These are phyloP conservation scores for Cosmorhoe ocellata DNA, from an alignment of 2,888 invertebrate species.

Conservation along the genomic window DNA sequence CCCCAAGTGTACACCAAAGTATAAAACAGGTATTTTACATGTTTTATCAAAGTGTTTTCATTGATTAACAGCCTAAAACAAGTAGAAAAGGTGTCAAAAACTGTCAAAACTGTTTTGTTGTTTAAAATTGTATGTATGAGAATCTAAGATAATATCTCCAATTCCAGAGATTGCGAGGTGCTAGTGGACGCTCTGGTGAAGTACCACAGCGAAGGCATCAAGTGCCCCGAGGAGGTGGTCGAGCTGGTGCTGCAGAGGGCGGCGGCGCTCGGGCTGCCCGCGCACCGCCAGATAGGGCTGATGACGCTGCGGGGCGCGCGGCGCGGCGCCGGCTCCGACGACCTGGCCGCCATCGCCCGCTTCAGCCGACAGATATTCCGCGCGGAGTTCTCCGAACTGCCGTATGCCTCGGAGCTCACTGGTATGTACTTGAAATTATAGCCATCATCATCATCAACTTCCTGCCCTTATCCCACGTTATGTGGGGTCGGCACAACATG, in stretches of 20 bases:
- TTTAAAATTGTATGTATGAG: too few relatives aligned
- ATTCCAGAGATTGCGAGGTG: slow-evolving; percentile 51
- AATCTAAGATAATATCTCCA: too few relatives aligned
- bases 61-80: too few relatives aligned
- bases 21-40: too few relatives aligned
- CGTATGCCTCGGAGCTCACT: slow-evolving; percentile 43
- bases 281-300: slow-evolving; percentile 57
- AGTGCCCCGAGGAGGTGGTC: slow-evolving; percentile 51
- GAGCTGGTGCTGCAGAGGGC: slow-evolving; percentile 46
- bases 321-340: slow-evolving; percentile 45
- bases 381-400: slow-evolving; percentile 53
- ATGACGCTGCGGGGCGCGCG: slow-evolving; percentile 49
- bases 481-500: too few relatives aligned
- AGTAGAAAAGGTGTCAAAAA: too few relatives aligned
- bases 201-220: slow-evolving; percentile 61
- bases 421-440: slow-evolving; percentile 36
- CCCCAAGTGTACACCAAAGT: too few relatives aligned
- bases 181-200: slow-evolving; percentile 51
- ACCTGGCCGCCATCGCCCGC: slow-evolving; percentile 50
- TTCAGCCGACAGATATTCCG: slow-evolving; percentile 54
- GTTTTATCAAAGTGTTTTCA: too few relatives aligned
- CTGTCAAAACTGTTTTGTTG: too few relatives aligned
- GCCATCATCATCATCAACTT: too few relatives aligned
- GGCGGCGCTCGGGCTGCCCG: slow-evolving; percentile 44
- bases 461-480: too few relatives aligned